Conservation (phyloP, 2,888 invertebrate genomes). For the Bellardia bayeri region DNA sequence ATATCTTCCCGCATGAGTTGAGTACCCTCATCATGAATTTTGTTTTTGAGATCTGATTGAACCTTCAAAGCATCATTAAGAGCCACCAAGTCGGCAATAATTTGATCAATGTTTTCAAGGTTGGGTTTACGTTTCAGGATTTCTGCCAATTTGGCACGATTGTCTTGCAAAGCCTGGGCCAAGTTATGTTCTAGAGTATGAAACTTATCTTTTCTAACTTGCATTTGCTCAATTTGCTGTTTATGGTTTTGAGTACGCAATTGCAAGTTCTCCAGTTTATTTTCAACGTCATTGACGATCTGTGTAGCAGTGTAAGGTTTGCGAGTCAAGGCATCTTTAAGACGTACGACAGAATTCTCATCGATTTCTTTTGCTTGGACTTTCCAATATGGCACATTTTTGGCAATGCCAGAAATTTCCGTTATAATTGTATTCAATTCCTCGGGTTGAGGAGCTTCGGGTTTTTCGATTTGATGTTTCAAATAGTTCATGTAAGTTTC, state of each 20-base stretch:
- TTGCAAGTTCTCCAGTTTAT: slow-evolving; percentile 88
- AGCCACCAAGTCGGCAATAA: slow-evolving; percentile 85
- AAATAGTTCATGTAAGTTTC: slow-evolving; percentile 91
- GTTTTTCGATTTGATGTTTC: slow-evolving; percentile 91
- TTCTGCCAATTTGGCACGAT: slow-evolving; percentile 80
- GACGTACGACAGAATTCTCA: slow-evolving; percentile 87
- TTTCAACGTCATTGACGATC: slow-evolving; percentile 90
- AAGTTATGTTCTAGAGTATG: slow-evolving; percentile 89
- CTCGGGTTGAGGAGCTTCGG: slow-evolving; percentile 88
- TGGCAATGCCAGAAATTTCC: slow-evolving; percentile 89
- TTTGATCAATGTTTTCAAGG: slow-evolving; percentile 83
- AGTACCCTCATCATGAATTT: slow-evolving; percentile 91
- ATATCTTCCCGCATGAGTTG: slow-evolving; percentile 93
- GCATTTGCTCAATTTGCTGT: slow-evolving; percentile 89
- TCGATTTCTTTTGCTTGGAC: slow-evolving; percentile 88
- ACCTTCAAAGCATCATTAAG: slow-evolving; percentile 86
- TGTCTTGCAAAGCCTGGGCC: slow-evolving; percentile 86
- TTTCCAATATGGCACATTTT: slow-evolving; percentile 89
- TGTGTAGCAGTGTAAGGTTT: slow-evolving; percentile 90
- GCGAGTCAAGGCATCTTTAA: slow-evolving; percentile 89
- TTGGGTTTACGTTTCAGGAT: slow-evolving; percentile 81
- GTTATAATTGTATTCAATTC: slow-evolving; percentile 89
- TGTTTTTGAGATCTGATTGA: slow-evolving; percentile 87
- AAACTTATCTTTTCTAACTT: slow-evolving; percentile 91
- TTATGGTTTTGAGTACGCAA: slow-evolving; percentile 88